Conservation (phyloP, 2,797 vertebrate species). For the Kryptopterus vitreolus region DNA sequence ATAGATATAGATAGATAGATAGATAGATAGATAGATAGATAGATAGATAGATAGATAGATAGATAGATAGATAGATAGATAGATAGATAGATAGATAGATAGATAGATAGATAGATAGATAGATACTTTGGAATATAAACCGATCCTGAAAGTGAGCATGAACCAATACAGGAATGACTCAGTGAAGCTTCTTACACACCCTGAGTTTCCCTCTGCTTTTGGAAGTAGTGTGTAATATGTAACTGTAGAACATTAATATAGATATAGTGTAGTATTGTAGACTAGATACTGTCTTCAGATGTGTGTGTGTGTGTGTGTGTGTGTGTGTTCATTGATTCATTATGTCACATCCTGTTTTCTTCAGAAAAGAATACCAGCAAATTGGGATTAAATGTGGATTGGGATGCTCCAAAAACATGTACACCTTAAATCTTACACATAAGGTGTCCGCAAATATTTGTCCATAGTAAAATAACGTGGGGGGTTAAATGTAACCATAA, state of each 20-base stretch:
- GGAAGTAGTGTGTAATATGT: slow-evolving; percentile 10
- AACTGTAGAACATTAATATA: background rate
- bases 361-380: no score
- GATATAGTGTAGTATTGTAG: background rate
- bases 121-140: background rate
- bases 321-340: background rate
- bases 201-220: background rate
- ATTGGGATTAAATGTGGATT: no score
- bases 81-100: no score
- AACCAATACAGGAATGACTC: background rate
- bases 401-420: no score
- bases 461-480: no score
- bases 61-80: no score
- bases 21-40: background rate
- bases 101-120: background rate
- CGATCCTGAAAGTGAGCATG: slow-evolving; percentile 1
- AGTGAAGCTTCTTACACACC: background rate
- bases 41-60: no score
- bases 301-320: no score
- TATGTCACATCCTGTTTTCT: background rate
- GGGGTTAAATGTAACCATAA: background rate
- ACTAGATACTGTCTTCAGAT: background rate
- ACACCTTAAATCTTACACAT: no score
- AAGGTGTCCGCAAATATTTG: no score
- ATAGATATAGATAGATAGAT: background rate